Base-by-base conservation (phyloP, 2,888 invertebrate species). In the Ormyrus rosae region DNA sequence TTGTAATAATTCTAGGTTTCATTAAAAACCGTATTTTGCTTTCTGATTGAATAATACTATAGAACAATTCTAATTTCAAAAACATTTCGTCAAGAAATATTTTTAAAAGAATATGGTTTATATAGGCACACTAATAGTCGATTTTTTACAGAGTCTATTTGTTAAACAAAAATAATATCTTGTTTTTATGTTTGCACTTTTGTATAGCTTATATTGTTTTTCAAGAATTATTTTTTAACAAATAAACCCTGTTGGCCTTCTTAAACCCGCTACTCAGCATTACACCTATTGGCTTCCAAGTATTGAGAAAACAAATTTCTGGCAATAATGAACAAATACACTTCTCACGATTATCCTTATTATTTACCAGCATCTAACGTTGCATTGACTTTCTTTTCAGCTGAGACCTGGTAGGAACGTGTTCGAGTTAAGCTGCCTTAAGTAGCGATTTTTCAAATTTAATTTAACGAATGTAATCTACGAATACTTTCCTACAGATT, bases 351-450 rank as follows among this genome's bases (percentile, higher is more conserved):
- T 45, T 48, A 10, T 67, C 6, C 13, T 68, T 34, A 34, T 34
- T 19, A n/a, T 19, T 64, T 85, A 85, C 87, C 87, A 88, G 87
- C 87, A 84, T 86, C 82, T 85, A 85, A 85, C 84, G 81, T 84
- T 84, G 82, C 82, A 84, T 84, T 85, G 88, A 86, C 86, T 87
- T 86, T 87, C 84, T 84, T 88, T 86, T 76, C 82, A 85, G 83
- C 85, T 69, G 69, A 78, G 58, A 82, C 78, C 81, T 83, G 84
- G 82, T 83, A 85, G 85, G 86, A 88, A 87, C 81, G 78, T 86
- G 86, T 86, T 87, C 81, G 83, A 81, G 81, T 65, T 13, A 55
- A 51, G 10, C 48, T 45, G 45, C n/a, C 56, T 65, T 13, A 55
- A 51, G 10, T 50, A 11, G 45, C n/a, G 45, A 68, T 45, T 73